A percentile compares a stretch with the other conserved stretches of the same genome.
phyloP scores from a whole-genome alignment of 2,797 vertebrate species.

The Schizopygopsis malacanthus region DNA sequence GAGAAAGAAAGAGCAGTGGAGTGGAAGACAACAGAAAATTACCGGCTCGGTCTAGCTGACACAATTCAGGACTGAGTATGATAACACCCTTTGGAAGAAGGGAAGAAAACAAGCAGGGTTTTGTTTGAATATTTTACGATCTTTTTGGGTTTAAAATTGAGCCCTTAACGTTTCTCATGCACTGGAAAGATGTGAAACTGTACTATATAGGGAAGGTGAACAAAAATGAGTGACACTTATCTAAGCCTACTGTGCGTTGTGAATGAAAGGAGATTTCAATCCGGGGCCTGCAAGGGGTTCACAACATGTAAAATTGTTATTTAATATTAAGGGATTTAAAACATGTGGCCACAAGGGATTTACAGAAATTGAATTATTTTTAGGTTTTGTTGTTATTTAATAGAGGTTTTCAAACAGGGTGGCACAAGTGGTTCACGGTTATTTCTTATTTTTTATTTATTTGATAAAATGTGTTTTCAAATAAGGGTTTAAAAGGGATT shows the following conservation, averaged over 20 bases:
- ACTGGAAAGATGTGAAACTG: neutral
- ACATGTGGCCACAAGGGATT: neutral
- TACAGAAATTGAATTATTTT: neutral
- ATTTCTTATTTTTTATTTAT: neutral
- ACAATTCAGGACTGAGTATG: neutral
- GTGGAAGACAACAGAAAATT: constrained; percentile 33
- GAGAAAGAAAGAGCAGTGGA: constrained; percentile 9
- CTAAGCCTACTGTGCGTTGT: neutral
- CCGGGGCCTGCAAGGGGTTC: neutral
- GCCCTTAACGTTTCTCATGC: neutral
- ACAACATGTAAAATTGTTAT: neutral
- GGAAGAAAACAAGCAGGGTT: neutral
- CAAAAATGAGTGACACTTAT: no score
- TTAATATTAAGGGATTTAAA: neutral
- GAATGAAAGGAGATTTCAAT: neutral
- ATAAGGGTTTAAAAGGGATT: neutral
- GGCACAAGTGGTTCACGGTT: neutral
- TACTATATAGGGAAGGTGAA: neutral
- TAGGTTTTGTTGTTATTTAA: neutral
- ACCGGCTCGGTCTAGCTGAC: neutral
- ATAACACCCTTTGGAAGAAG: neutral
- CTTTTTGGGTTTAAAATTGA: neutral
- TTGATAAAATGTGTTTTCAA: neutral
- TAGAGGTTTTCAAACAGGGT: neutral
- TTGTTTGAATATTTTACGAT: neutral